Evolutionary conservation across 2,113 vertebrate genomes (phyloP).

Genomic region (Corythoichthys intestinalis): DNA sequence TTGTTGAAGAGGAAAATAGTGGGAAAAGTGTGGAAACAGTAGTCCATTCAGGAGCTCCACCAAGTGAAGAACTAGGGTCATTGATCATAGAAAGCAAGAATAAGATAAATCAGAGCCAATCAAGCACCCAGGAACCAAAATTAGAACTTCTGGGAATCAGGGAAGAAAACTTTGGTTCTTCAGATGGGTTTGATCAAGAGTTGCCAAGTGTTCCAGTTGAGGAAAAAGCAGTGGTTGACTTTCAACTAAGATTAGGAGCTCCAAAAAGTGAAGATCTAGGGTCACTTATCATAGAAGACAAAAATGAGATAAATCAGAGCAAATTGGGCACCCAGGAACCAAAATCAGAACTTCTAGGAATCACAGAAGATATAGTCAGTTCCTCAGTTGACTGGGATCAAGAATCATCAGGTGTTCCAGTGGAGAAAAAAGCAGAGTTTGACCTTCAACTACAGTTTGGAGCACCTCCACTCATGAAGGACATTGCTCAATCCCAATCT

Average conservation of each 20-base stretch:
- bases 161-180: no score
- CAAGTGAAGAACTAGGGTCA: no score
- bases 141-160: no score
- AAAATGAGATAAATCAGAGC: not conserved
- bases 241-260: slow-evolving; percentile 28
- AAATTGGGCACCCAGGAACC: not conserved
- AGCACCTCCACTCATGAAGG: not conserved
- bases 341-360: not conserved
- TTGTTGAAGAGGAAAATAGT: slow-evolving; percentile 3
- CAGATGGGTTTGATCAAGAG: no score
- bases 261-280: not conserved
- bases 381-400: not conserved
- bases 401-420: not conserved
- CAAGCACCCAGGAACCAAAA: no score
- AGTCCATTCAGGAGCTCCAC: no score
- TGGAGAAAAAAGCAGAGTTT: slow-evolving; percentile 3
- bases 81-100: no score
- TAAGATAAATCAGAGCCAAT: no score
- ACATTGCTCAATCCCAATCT: not conserved
- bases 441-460: slow-evolving; percentile 28
- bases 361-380: not conserved
- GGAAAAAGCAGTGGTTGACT: slow-evolving; percentile 6
- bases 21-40: not conserved
- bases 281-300: not conserved
- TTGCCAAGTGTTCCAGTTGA: not conserved